Percentiles rank a stretch among this genome's conserved stretches.
phyloP scores from a whole-genome alignment of 2,888 invertebrate genomes.

The Mechanitis mazaeus region DNA sequence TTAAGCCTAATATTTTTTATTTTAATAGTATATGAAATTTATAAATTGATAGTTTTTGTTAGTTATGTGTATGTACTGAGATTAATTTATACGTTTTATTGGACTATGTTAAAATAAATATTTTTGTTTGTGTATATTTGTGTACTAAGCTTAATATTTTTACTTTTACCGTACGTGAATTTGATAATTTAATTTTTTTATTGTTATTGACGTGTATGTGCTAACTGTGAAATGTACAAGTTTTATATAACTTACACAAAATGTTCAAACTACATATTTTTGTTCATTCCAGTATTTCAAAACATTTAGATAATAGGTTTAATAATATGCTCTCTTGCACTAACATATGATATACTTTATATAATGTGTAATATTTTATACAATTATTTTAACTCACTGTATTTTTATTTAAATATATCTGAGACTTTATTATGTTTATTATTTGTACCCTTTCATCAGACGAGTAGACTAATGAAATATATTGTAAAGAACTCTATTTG shows the following conservation, averaged over 20 bases:
- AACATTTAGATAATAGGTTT: background rate
- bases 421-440: slow-evolving; percentile 7
- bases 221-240: no score
- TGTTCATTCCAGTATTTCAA: slow-evolving; percentile 4
- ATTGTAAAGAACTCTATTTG: no score
- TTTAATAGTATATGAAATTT: no score
- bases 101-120: slow-evolving; percentile 2
- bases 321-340: slow-evolving; percentile 4
- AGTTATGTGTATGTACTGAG: no score
- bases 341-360: background rate
- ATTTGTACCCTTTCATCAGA: background rate
- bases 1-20: background rate
- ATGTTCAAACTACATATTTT: background rate
- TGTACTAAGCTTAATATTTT: background rate
- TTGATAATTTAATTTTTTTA: no score
- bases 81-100: background rate
- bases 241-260: background rate
- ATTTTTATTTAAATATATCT: slow-evolving; percentile 16
- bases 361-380: slow-evolving; percentile 1
- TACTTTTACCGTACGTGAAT: background rate
- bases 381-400: background rate
- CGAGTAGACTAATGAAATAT: no score
- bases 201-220: no score
- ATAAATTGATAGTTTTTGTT: no score
- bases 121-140: background rate